Conservation (phyloP, 2,888 invertebrate species). For the Didymodactylos carnosus region DNA sequence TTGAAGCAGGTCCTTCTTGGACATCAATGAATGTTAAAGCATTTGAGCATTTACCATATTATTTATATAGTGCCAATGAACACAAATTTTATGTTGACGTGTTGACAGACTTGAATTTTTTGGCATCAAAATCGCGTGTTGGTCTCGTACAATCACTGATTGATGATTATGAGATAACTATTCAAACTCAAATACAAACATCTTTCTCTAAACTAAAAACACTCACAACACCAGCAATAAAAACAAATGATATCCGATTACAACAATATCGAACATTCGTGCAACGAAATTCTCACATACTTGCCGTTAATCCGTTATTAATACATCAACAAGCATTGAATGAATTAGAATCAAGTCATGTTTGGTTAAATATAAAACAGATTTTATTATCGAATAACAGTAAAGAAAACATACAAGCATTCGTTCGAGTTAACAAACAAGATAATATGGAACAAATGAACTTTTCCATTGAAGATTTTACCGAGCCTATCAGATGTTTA, state of each 20-base stretch:
- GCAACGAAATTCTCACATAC: conserved; percentile 25
- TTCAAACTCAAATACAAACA: conserved; percentile 10
- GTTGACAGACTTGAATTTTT: conserved; percentile 24
- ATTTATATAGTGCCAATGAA: conserved; percentile 24
- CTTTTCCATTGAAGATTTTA: conserved; percentile 8
- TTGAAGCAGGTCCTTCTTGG: conserved; percentile 22
- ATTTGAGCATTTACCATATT: conserved; percentile 26
- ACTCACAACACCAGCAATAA: not conserved
- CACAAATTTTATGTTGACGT: conserved; percentile 20
- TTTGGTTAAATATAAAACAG: conserved; percentile 16
- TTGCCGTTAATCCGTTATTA: conserved; percentile 23
- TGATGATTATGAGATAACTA: conserved; percentile 21
- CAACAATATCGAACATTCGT: conserved; percentile 21
- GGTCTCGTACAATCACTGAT: conserved; percentile 23
- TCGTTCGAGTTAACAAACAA: conserved; percentile 7
- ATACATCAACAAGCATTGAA: conserved; percentile 29
- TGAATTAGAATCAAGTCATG: conserved; percentile 19
- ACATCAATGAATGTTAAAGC: conserved; percentile 21
- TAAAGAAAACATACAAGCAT: not conserved
- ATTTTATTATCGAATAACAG: not conserved
- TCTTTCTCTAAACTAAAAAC: not conserved
- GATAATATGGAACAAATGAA: conserved; percentile 1
- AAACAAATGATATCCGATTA: not conserved
- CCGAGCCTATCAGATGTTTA: conserved; percentile 25
- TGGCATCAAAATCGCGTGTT: conserved; percentile 24